Percentiles rank a stretch among this genome's conserved stretches.
Evolutionary conservation across 2,113 vertebrate genomes (phyloP).

Genomic region (Polypterus bichir): DNA sequence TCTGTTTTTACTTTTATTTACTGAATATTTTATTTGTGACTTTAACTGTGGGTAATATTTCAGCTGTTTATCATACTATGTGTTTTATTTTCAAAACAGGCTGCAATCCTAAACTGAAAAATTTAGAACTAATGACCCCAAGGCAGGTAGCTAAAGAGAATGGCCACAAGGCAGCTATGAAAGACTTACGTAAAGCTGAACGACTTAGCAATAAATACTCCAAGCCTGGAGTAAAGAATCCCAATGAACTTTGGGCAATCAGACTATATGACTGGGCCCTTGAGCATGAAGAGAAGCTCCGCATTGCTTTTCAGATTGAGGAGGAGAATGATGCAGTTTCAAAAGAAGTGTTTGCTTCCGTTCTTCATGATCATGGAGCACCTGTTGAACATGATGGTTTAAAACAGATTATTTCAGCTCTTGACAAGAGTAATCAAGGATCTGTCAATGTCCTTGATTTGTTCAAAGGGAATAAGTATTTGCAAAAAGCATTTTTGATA

Average conservation of each 20-base stretch:
- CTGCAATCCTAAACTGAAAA: constrained; percentile 72
- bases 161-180: constrained; percentile 56
- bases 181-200: constrained; percentile 63
- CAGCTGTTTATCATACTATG: neutral
- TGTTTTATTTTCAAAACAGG: constrained; percentile 44
- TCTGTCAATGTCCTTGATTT: constrained; percentile 60
- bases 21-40: too few species aligned
- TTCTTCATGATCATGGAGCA: constrained; percentile 44
- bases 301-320: constrained; percentile 33
- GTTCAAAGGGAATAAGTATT: constrained; percentile 68
- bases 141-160: constrained; percentile 56
- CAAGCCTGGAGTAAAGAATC: constrained; percentile 28
- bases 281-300: constrained; percentile 50
- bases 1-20: too few species aligned
- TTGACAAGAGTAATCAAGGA: constrained; percentile 37
- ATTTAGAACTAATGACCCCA: constrained; percentile 52
- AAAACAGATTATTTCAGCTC: constrained; percentile 36
- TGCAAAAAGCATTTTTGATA: constrained; percentile 60
- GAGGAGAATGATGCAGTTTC: constrained; percentile 36
- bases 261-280: constrained; percentile 78
- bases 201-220: constrained; percentile 38
- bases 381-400: constrained; percentile 38
- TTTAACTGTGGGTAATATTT: neutral
- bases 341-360: constrained; percentile 45
- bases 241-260: constrained; percentile 54